Base-by-base conservation (phyloP, 2,888 invertebrate species). In the Leptopilina myrica region DNA sequence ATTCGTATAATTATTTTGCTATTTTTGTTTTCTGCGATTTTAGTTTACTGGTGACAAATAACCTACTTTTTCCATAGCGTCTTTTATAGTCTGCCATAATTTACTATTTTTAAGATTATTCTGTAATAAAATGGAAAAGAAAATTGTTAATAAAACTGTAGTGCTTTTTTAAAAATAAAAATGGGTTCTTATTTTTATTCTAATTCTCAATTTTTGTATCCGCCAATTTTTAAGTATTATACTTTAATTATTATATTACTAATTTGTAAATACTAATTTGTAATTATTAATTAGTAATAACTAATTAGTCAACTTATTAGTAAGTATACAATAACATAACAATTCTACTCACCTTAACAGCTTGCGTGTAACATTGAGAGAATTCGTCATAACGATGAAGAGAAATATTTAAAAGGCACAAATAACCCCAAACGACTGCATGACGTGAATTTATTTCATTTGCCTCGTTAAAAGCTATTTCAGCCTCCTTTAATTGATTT, bases 291-390 rank as follows among this genome's bases (percentile, higher is more conserved):
- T n/a, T n/a, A n/a, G n/a, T 26, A 26, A 26, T 26, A 26, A 26
- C 2, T 26, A 3, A 26, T 26, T 26, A 26, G 26, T 26, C 1
- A 26, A 26, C 26, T 26, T 2, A 26, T 26, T 26, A 26, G 26
- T 26, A 26, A 26, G 26, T 26, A 26, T 26, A 26, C 3, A 26
- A 26, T 26, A 26, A 26, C 3, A 26, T 26, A 26, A 26, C 3
- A 26, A 26, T 26, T 2, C 33, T 4, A 11, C 43, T 77, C 79
- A 85, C 85, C 84, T 86, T 87, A 2, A 88, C 80, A 5, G 83
- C 81, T 84, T 88, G 88, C 77, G 85, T 82, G 76, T 89, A 90
- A 76, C 90, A 90, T 65, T 90, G 89, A 5, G 81, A 26, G 56
- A 89, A 88, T 80, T 90, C 89, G 6, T 89, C 85, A 66, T 86